Conservation (phyloP, 2,888 invertebrate genomes). For the Drosophila neutralis region DNA sequence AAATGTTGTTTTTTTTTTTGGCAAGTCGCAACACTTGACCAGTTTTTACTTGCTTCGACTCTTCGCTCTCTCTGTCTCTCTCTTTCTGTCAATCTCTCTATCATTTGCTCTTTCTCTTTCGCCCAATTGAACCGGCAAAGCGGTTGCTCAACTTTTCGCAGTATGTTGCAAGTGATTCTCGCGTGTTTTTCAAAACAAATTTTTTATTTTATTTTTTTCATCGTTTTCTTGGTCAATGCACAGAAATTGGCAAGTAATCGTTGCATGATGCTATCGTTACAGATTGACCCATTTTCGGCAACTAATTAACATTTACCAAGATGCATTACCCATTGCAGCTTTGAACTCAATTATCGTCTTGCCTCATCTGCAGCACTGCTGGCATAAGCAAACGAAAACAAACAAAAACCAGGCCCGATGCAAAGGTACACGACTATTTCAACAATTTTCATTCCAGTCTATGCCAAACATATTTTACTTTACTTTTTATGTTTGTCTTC, state of each 20-base stretch:
- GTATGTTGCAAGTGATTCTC: slow-evolving; percentile 62
- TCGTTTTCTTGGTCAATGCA: slow-evolving; percentile 17
- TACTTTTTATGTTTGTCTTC: neutral
- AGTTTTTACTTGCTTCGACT: slow-evolving; percentile 33
- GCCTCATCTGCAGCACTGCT: slow-evolving; percentile 58
- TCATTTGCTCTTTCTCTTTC: slow-evolving; percentile 8
- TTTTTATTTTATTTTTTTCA: slow-evolving; percentile 13
- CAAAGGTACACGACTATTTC: slow-evolving; percentile 46
- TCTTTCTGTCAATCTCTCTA: neutral
- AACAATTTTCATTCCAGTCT: slow-evolving; percentile 65
- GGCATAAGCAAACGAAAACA: slow-evolving; percentile 21
- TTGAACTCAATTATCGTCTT: slow-evolving; percentile 80
- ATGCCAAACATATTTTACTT: slow-evolving; percentile 25
- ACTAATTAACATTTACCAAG: slow-evolving; percentile 80
- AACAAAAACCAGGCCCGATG: slow-evolving; percentile 30
- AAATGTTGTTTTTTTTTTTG: slow-evolving; percentile 27
- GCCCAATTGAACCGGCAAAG: slow-evolving; percentile 27
- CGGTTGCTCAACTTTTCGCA: slow-evolving; percentile 54
- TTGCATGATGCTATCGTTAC: slow-evolving; percentile 37
- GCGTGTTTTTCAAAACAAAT: slow-evolving; percentile 14
- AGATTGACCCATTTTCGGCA: slow-evolving; percentile 71
- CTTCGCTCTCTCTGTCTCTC: neutral
- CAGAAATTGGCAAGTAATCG: slow-evolving; percentile 51
- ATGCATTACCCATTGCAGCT: slow-evolving; percentile 62
- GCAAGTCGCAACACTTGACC: slow-evolving; percentile 48